A percentile compares a stretch with the other conserved stretches of the same genome.
Conservation (phyloP, 2,797 vertebrate species). For the Hippoglossus hippoglossus region DNA sequence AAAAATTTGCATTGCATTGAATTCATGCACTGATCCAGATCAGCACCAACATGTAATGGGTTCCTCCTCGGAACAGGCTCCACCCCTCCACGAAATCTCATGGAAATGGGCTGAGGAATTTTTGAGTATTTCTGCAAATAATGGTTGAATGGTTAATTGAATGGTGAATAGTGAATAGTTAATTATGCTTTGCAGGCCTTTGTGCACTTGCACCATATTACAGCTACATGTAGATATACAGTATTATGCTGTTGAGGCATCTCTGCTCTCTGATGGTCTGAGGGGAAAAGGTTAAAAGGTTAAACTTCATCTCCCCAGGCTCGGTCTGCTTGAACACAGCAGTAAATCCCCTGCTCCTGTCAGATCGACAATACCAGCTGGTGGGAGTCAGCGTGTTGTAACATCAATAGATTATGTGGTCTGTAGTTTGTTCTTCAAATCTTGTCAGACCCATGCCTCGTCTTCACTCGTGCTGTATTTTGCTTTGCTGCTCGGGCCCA, state of each 20-base stretch:
- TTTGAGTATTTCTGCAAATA: too few species aligned
- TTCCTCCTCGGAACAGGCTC: too few species aligned
- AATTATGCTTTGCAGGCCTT: too few species aligned
- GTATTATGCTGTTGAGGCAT: slow-evolving; percentile 19
- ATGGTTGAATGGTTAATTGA: too few species aligned
- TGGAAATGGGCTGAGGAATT: too few species aligned
- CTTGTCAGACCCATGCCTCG: slow-evolving; percentile 32
- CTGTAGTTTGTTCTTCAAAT: slow-evolving; percentile 50
- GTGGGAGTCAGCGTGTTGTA: slow-evolving; percentile 38
- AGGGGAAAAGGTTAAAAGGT: slow-evolving; percentile 37
- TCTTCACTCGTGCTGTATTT: slow-evolving; percentile 17
- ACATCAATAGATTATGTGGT: slow-evolving; percentile 42
- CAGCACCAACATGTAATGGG: too few species aligned
- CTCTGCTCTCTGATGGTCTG: slow-evolving; percentile 18
- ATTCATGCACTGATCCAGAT: too few species aligned
- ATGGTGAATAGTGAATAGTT: too few species aligned
- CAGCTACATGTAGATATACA: slow-evolving; percentile 7
- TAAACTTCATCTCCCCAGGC: slow-evolving; percentile 17
- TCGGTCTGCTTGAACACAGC: slow-evolving; percentile 34
- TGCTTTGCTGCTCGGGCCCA: slow-evolving; percentile 34
- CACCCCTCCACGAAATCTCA: too few species aligned
- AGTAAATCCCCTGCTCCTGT: slow-evolving; percentile 34
- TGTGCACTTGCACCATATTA: not conserved
- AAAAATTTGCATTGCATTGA: too few species aligned
- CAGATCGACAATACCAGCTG: slow-evolving; percentile 41